Conservation (phyloP, 1,140 invertebrate species). For the Dolichoris vasculosae region DNA sequence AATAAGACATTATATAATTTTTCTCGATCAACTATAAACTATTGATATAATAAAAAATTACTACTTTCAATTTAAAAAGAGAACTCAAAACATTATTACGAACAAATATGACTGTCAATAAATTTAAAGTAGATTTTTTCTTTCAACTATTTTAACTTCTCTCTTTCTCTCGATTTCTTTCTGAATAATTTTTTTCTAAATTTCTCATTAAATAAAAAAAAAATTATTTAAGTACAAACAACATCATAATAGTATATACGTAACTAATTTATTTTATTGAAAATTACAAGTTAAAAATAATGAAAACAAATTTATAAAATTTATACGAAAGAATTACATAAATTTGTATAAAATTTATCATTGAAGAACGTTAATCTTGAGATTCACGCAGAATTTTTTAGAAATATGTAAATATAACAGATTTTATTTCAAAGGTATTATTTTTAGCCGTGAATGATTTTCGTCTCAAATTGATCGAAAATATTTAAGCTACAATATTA, state of each 20-base stretch:
- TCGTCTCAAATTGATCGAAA: not conserved
- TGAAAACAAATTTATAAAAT: no score
- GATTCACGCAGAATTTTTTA: not conserved
- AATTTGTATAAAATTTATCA: not conserved
- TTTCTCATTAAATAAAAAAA: no score
- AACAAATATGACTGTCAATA: no score
- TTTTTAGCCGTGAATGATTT: conserved; percentile 45
- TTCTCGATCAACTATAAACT: not conserved
- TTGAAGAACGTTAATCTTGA: not conserved
- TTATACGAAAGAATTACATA: no score
- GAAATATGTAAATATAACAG: not conserved
- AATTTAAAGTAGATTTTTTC: not conserved
- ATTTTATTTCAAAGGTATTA: conserved; percentile 12
- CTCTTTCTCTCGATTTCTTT: no score
- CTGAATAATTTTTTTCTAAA: no score
- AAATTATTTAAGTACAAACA: no score
- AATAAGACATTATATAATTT: not conserved
- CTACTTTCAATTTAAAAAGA: not conserved
- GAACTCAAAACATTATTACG: not conserved
- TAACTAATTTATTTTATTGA: no score
- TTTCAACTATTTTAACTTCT: not conserved
- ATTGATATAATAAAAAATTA: not conserved
- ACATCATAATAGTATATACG: no score
- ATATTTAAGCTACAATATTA: no score
- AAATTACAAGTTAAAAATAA: no score